Evolutionary conservation across 2,888 invertebrate genomes (phyloP).

Genomic region (Microchrysa polita): DNA sequence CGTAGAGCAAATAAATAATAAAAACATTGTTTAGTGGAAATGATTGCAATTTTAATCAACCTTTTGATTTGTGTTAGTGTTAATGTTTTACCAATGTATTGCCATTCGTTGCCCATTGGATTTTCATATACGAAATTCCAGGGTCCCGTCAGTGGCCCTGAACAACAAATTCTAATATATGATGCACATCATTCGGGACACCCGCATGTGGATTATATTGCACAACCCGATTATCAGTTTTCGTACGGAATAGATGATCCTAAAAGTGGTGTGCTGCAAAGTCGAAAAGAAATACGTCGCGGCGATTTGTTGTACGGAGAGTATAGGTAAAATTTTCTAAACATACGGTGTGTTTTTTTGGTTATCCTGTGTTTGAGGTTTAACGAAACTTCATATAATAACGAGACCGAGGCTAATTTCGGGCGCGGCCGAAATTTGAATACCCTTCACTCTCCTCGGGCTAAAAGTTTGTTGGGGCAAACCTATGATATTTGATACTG

Average conservation of each 20-base stretch:
- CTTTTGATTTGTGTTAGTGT: background rate
- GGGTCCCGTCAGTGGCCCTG: conserved; percentile 78
- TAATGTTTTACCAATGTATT: background rate
- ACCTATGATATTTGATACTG: too few relatives aligned
- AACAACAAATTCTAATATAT: conserved; percentile 59
- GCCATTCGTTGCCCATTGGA: conserved; percentile 64
- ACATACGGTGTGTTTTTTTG: too few relatives aligned
- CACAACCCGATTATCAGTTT: conserved; percentile 79
- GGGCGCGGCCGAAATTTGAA: too few relatives aligned
- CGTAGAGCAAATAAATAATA: too few relatives aligned
- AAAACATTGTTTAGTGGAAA: background rate
- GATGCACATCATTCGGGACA: conserved; percentile 62
- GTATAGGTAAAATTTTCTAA: conserved; percentile 71
- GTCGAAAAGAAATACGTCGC: conserved; percentile 75
- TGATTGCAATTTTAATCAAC: background rate
- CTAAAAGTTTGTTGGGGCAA: too few relatives aligned
- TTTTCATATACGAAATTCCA: conserved; percentile 78
- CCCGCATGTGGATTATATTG: conserved; percentile 74
- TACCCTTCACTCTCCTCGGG: too few relatives aligned
- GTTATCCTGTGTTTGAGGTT: too few relatives aligned
- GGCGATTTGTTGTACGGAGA: conserved; percentile 79
- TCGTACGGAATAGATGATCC: conserved; percentile 82
- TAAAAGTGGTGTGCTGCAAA: conserved; percentile 76
- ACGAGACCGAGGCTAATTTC: too few relatives aligned
- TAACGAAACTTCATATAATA: too few relatives aligned